A percentile compares a stretch with the other conserved stretches of the same genome.
Conservation (phyloP, 30 jellyfish, hydroid and myxozoan genomes). For the Morbakka virulenta region DNA sequence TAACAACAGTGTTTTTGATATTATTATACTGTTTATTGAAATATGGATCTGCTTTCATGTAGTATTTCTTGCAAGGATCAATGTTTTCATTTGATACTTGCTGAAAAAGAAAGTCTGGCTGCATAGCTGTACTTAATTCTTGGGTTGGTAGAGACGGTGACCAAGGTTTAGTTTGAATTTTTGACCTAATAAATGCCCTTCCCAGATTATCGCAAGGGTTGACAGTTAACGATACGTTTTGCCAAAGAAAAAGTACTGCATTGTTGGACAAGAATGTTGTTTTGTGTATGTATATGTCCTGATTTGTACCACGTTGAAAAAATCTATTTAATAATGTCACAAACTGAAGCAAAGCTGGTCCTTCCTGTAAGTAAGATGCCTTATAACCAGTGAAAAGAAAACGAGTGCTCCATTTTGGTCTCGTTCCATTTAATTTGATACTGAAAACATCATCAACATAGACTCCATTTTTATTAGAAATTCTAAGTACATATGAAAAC, state of each 20-base stretch:
- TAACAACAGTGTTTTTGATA: not conserved
- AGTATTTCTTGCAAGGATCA: constrained; percentile 39
- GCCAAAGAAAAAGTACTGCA: constrained; percentile 25
- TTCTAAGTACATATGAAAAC: constrained; percentile 32
- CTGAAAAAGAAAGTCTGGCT: constrained; percentile 43
- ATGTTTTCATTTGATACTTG: not conserved
- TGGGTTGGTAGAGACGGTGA: constrained; percentile 30
- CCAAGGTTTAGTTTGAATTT: not conserved
- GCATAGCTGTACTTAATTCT: constrained; percentile 57
- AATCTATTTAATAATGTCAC: constrained; percentile 29
- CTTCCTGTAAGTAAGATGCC: constrained; percentile 1
- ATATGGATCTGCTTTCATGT: constrained; percentile 51
- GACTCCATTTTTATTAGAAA: constrained; percentile 37
- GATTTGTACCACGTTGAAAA: constrained; percentile 16
- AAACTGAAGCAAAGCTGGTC: constrained; percentile 26
- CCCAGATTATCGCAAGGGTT: constrained; percentile 62
- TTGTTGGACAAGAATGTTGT: constrained; percentile 13
- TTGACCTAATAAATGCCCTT: constrained; percentile 3
- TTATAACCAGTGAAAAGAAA: too few relatives aligned
- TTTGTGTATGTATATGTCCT: constrained; percentile 29
- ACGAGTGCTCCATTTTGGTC: constrained; percentile 45
- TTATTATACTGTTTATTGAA: constrained; percentile 4
- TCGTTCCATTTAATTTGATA: constrained; percentile 7
- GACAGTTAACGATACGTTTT: constrained; percentile 61
- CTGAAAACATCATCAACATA: constrained; percentile 52